A percentile compares a stretch with the other conserved stretches of the same genome.
phyloP scores from a whole-genome alignment of 2,113 vertebrate genomes.

The Oriolus oriolus region DNA sequence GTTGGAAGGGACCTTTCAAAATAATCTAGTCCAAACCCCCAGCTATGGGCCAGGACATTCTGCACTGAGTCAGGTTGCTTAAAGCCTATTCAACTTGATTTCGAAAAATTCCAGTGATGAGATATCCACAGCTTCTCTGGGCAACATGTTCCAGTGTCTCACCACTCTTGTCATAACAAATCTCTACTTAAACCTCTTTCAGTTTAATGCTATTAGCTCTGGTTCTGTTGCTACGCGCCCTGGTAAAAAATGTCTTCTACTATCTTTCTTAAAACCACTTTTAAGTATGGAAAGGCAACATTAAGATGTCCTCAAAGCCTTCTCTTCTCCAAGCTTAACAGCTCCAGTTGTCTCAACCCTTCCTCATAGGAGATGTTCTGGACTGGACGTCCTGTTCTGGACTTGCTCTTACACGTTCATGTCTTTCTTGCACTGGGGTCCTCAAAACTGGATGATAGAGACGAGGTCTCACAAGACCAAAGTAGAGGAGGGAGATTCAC shows the following conservation, averaged over 20 bases:
- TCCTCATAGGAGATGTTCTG: background rate
- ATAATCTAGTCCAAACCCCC: background rate
- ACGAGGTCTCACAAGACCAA: fast-evolving
- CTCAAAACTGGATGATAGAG: background rate
- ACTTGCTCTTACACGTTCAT: background rate
- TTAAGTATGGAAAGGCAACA: background rate
- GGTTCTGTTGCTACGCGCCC: background rate
- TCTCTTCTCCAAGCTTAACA: background rate
- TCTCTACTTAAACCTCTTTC: background rate
- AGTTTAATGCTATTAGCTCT: background rate
- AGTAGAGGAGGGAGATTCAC: background rate
- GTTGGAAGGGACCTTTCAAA: background rate
- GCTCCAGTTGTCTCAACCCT: background rate
- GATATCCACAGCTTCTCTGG: background rate
- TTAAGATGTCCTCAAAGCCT: background rate
- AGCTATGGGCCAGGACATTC: too few species aligned
- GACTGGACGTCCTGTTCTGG: background rate
- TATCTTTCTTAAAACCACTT: background rate
- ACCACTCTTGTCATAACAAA: background rate
- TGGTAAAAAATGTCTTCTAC: background rate
- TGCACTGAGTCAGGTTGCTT: background rate
- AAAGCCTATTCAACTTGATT: background rate
- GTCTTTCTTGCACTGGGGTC: background rate
- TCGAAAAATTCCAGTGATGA: background rate
- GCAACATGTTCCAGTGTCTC: background rate